Evolutionary conservation across 2,797 vertebrate genomes (phyloP).

Genomic region (Aselliscus stoliczkanus): DNA sequence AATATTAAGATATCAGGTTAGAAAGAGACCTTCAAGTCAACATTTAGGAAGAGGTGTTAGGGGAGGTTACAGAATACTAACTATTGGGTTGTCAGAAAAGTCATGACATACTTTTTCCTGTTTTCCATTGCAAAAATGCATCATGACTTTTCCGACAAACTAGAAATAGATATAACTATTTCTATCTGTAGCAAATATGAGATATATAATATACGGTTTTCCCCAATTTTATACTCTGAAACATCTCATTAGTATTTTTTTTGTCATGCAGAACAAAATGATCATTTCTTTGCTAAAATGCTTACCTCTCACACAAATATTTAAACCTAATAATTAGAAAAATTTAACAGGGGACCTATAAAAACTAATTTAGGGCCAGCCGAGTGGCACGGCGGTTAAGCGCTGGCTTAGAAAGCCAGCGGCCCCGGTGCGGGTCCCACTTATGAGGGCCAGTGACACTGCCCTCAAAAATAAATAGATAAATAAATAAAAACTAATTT

Average conservation of each 20-base stretch:
- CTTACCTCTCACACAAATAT: conserved; percentile 24
- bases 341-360: background rate
- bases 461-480: too few relatives aligned
- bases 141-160: too few relatives aligned
- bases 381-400: too few relatives aligned
- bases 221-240: conserved; percentile 17
- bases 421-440: too few relatives aligned
- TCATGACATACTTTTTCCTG: too few relatives aligned
- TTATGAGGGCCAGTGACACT: too few relatives aligned
- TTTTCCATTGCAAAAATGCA: too few relatives aligned
- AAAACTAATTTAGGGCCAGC: conserved; percentile 7
- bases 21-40: background rate
- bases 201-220: background rate
- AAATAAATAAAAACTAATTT: background rate
- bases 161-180: too few relatives aligned
- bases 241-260: background rate
- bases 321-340: background rate
- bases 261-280: conserved; percentile 11
- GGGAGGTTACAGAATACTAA: background rate
- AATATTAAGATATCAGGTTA: conserved; percentile 23
- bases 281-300: conserved; percentile 35
- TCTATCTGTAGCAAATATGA: conserved; percentile 40
- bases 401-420: too few relatives aligned
- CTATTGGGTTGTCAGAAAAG: too few relatives aligned
- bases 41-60: background rate